Base-by-base conservation (phyloP, 2,888 invertebrate species). In the Hoplodrina ambigua region DNA sequence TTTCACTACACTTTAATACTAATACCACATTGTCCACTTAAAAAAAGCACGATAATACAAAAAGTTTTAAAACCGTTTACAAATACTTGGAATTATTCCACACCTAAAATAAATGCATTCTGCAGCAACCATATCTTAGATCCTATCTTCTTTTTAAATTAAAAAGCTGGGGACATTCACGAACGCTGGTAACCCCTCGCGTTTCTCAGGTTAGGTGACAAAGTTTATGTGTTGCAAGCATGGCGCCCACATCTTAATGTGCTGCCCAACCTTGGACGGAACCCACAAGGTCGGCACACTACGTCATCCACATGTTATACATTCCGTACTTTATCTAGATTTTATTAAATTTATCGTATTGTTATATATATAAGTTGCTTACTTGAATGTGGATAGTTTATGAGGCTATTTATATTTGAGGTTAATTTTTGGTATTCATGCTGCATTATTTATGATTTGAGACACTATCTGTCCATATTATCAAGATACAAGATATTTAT, bases 231-330 rank as follows among this genome's bases (percentile, higher is more conserved):
- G 63, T 55, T 73, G 71, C 60, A 69, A 63, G 41, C 68, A 76
- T 72, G 60, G 69, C 66, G 25, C 15, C 61, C 66, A 78, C 66
- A 87, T 86, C 87, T 86, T 83, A 83, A 86, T 81, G 80, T 81
- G 72, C 69, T 64, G 52, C 6, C n/a, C 52, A 73, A 81, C 87
- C 88, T 86, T 86, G 80, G 37, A 17, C 4, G 8, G 56, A 25
- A 59, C 50, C 49, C 64, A 66, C 88, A 86, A 88, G 86, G 89
- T 83, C 75, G 69, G 78, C 78, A 84, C 82, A 67, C 50, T 61
- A 81, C 80, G 84, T 82, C 80, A 79, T 82, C 80, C 79, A 58
- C 60, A 81, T 72, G 65, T 68, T 81, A 61, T 72, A 73, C 69
- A 79, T 72, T 79, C 78, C 41, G 6, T 50, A 20, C 55, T 64